These are phyloP conservation scores for Amblyraja radiata DNA, from an alignment of 2,797 vertebrate species.

Conservation along the genomic window DNA sequence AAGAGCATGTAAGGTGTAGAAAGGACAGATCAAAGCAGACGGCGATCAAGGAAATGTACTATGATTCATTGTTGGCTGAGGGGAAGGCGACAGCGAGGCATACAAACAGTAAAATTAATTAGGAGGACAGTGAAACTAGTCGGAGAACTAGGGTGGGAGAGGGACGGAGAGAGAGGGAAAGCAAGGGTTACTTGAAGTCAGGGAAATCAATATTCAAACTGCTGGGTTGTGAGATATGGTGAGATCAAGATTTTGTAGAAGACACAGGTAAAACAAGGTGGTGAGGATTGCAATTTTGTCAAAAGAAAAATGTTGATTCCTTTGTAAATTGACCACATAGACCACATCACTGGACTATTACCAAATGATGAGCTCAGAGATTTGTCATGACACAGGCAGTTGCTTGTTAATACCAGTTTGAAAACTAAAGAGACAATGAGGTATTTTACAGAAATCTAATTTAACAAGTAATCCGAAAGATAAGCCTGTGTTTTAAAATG, in stretches of 20 bases:
- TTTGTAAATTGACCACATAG: not conserved
- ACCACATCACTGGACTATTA: not conserved
- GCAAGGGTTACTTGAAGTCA: too few relatives aligned
- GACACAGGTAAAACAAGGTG: not conserved
- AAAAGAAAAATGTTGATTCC: not conserved
- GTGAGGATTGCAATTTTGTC: not conserved
- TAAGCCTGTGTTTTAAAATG: conserved; percentile 27
- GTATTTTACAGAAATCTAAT: conserved; percentile 34
- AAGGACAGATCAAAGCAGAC: too few relatives aligned
- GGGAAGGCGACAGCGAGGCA: too few relatives aligned
- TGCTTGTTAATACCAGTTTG: conserved; percentile 13
- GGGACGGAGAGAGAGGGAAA: too few relatives aligned
- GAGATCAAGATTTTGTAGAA: not conserved
- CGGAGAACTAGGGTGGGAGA: too few relatives aligned
- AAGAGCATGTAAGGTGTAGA: too few relatives aligned
- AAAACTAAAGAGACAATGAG: conserved; percentile 18
- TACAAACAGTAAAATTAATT: too few relatives aligned
- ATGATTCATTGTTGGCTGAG: too few relatives aligned
- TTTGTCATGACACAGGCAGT: not conserved
- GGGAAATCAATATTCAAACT: too few relatives aligned
- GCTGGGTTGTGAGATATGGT: too few relatives aligned
- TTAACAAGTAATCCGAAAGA: conserved; percentile 31
- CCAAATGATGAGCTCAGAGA: conserved; percentile 12
- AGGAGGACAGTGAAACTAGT: too few relatives aligned
- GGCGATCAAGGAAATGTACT: too few relatives aligned